These are phyloP conservation scores for Tubulanus polymorphus DNA, from an alignment of 2,888 invertebrate genomes.

Conservation along the genomic window DNA sequence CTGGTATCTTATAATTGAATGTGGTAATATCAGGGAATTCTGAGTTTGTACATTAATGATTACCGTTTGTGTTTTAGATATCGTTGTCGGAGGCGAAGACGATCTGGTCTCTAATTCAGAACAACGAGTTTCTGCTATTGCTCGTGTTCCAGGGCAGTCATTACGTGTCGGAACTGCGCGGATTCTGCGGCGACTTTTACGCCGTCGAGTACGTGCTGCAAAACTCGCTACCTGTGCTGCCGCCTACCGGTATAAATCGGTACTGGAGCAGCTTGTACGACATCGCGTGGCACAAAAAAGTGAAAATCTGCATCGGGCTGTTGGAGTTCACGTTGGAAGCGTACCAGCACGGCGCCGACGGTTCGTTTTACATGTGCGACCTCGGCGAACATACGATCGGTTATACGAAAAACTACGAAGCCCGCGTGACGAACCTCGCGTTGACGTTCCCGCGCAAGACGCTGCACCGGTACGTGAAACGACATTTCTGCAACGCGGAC, in stretches of 20 bases:
- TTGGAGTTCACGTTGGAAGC: constrained; percentile 35
- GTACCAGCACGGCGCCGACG: constrained; percentile 29
- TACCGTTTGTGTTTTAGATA: constrained; percentile 26
- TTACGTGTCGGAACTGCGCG: constrained; percentile 29
- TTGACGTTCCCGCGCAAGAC: constrained; percentile 27
- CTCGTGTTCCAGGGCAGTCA: constrained; percentile 31
- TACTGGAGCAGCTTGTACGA: constrained; percentile 12
- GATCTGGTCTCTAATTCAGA: constrained; percentile 38
- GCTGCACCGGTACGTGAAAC: constrained; percentile 21
- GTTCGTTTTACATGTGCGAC: constrained; percentile 39
- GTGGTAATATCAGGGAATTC: not conserved
- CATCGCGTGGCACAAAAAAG: constrained; percentile 31
- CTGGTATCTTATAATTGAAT: not conserved
- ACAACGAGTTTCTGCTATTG: constrained; percentile 35
- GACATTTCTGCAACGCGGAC: constrained; percentile 25
- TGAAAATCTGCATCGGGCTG: constrained; percentile 36
- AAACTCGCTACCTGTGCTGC: constrained; percentile 19
- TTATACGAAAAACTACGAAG: constrained; percentile 29
- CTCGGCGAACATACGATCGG: constrained; percentile 30
- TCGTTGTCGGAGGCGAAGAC: constrained; percentile 38
- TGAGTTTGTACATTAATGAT: not conserved
- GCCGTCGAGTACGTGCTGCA: constrained; percentile 25
- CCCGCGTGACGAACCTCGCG: constrained; percentile 27
- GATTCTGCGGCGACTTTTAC: constrained; percentile 36
- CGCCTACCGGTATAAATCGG: constrained; percentile 4